Base-by-base conservation (phyloP, 1,140 invertebrate genomes). In the Lepeophtheirus salmonis region DNA sequence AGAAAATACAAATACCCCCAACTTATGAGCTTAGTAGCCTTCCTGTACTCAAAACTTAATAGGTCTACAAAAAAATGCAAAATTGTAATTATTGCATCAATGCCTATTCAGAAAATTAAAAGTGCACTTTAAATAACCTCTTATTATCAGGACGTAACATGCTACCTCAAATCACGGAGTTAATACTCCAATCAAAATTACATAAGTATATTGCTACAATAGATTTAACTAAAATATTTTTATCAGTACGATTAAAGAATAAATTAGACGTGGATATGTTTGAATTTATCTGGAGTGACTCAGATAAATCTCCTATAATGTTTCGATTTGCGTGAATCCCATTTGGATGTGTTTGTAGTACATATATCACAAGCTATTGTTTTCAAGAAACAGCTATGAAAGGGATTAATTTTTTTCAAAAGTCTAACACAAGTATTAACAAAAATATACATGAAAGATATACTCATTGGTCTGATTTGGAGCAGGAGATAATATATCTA, bases 241-340 rank as follows among this genome's bases (percentile, higher is more conserved):
- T 54, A 17, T 54, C 52, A 54, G 22, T 54, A 20, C 2, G 52
- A 54, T 13, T 20, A 2, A 24, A 54, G 21, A 54, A 54, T 16
- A 20, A 54, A 54, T 54, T 20, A 18, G 52, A 54, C 52, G 21
- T 54, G 52, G 52, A 54, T 24, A 54, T 54, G 52, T 24, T 54
- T 4, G n/a, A 20, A 3, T 54, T 21, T 24, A 17, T 54, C 1
- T 54, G 52, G 52, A 24, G 13, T 21, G 18, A 20, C 4, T 21
- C 50, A 52, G 50, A 21, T 21, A 16, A 52, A 12, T 17, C 50
- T 16, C 50, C 50, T 4, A 18, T 16, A 21, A 20, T 54, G 52
- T 54, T 21, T 20, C 3, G 52, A 2, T 54, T 54, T 24, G 21
- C 3, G 20, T n/a, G 52, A 21, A 21, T 54, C n/a, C 52, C 52